Evolutionary conservation across 2,113 vertebrate species (phyloP).

Genomic region (Uria aalge): DNA sequence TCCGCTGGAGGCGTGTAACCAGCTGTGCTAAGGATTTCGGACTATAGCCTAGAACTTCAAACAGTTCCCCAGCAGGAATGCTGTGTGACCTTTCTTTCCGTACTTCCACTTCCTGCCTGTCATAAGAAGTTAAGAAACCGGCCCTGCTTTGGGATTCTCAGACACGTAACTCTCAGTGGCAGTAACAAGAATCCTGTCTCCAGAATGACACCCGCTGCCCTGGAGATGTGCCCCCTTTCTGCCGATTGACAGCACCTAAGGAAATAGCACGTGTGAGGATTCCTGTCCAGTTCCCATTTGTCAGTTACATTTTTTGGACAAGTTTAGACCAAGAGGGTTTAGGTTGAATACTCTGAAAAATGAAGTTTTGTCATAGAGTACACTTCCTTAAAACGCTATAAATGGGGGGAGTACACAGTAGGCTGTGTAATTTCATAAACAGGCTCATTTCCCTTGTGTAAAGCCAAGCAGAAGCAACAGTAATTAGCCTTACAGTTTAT

Average conservation of each 20-base stretch:
- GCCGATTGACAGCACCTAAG: background rate
- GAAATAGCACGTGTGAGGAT: background rate
- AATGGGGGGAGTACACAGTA: background rate
- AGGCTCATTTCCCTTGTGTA: background rate
- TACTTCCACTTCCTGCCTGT: background rate
- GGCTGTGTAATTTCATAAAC: background rate
- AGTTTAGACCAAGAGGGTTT: background rate
- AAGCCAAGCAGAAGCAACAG: background rate
- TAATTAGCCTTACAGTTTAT: background rate
- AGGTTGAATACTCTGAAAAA: background rate
- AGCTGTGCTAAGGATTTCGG: background rate
- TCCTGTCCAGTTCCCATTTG: background rate
- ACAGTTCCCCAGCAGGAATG: background rate
- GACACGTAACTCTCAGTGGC: background rate
- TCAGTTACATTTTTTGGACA: background rate
- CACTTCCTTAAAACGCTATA: background rate
- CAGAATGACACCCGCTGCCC: background rate
- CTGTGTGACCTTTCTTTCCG: no score
- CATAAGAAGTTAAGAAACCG: background rate
- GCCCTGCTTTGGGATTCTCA: background rate
- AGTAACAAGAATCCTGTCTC: background rate
- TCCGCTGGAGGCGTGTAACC: background rate
- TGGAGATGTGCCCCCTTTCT: background rate
- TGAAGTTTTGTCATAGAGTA: background rate
- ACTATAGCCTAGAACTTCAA: background rate